Evolutionary conservation across 2,113 vertebrate species (phyloP), one percentile per base, ranked within the genome.

Genomic region (Carassius carassius): DNA sequence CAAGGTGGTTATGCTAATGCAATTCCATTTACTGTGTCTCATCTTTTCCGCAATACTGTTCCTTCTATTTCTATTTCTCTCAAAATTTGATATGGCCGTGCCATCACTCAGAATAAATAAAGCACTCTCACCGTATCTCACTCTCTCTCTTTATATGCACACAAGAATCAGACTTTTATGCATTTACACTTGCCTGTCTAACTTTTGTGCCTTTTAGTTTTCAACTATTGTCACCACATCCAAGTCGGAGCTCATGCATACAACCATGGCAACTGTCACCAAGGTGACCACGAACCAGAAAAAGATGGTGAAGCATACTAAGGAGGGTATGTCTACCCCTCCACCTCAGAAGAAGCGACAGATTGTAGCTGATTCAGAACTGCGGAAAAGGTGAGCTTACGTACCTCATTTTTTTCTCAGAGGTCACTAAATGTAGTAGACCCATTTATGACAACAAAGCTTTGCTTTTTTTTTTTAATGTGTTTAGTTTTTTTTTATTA

Each of bases 301-400:
- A 92, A 96, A 97, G 91, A 93, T 95, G 89, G 93, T 96, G 90
- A 96, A 95, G 86, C 95, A 96, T 89, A 90, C 89, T 84, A 96
- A 96, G 91, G 95, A 96, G 85, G 95, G 96, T 63, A 92, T 95
- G 84, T 93, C 95, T 81, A 93, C 96, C 1, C 95, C 97, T 63
- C 97, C 98, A 13, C 97, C 97, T 5, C 97, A 98, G 90, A 99
- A 99, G 94, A 99, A 99, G 92, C 96, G 97, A 76, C 98, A 97
- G 91, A 95, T 97, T 81, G 95, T 97, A 81, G 95, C 97, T 90
- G 98, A 99, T 92, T 98, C 98, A 47, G 97, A 99, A 94, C 97
- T 98, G 91, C 95, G 95, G 87, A 99, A 98, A 92, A 97, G 97
- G 96, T 97, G 91, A 95, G 95, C 85, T 58, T 47, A 4, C 56